Evolutionary conservation across 2,797 vertebrate species (phyloP), one percentile per base, ranked within the genome.

Genomic region (Aphelocoma californica): DNA sequence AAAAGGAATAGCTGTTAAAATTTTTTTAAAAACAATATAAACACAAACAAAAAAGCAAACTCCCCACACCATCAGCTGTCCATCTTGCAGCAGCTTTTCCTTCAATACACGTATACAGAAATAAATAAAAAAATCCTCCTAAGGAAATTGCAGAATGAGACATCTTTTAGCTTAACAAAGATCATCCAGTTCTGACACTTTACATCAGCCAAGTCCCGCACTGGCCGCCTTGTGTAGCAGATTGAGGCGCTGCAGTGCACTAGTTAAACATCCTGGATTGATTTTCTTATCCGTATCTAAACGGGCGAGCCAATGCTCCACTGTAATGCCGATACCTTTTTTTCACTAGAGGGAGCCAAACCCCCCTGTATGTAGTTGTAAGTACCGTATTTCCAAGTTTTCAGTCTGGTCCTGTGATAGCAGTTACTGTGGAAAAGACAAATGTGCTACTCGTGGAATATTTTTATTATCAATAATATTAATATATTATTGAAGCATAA

Each of bases 311-410:
- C 23, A 66, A 50, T 0, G 2, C 2, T 0, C 19, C 6, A 18
- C 25, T 12, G 24, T 23, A 45, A 29, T 57, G 10, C 24, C 51
- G 14, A 38, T 29, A 14, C 4, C 14, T 72, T 95, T 95, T 31
- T 31, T 92, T 92, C 97, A 96, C 96, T 94, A 98, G 97, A 96
- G 97, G 97, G 97, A 97, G 84, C 94, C 92, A 96, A 84, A 86
- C 51, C 78, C 89, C 31, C 12, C 64, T 40, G 11, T 29, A 62
- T 14, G 23, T 28, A 38, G 18, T 24, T 74, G 8, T 12, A 66
- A 25, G 2, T 9, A 6, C 8, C 5, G 3, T 6, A n/a, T 48
- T 32, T 60, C 26, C 2, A 54, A 62, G 51, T 69, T 72, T 67
- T 61, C 40, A 26, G 18, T 28, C 17, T 44, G 29, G 25, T 34